These are phyloP conservation scores for Plutella xylostella DNA, from an alignment of 2,888 invertebrate genomes.

Conservation along the genomic window DNA sequence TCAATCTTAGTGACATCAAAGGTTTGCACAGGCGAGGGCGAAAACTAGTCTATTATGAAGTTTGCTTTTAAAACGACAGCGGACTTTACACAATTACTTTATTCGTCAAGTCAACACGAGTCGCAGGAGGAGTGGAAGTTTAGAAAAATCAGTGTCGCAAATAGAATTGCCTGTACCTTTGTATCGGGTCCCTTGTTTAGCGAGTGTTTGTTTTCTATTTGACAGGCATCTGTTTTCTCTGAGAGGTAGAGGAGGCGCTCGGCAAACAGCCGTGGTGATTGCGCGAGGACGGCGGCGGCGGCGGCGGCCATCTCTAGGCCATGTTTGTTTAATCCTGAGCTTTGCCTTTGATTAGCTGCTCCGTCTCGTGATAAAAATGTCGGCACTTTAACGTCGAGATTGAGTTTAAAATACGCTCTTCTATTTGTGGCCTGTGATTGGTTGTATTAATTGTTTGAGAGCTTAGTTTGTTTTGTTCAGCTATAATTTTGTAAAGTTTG, in stretches of 20 bases:
- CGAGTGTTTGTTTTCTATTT: slow-evolving; percentile 47
- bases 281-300: slow-evolving; percentile 44
- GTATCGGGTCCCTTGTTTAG: slow-evolving; percentile 33
- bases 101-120: neutral
- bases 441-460: neutral
- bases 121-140: slow-evolving; percentile 15
- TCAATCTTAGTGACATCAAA: too few species aligned
- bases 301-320: neutral
- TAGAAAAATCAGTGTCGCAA: slow-evolving; percentile 29
- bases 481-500: too few species aligned
- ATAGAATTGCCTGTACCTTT: slow-evolving; percentile 32
- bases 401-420: neutral
- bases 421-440: neutral
- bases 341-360: slow-evolving; percentile 48
- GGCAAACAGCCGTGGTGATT: slow-evolving; percentile 51
- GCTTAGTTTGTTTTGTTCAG: too few species aligned
- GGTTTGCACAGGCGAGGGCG: too few species aligned
- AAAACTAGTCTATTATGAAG: too few species aligned
- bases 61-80: too few species aligned
- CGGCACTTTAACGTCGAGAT: neutral
- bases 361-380: neutral
- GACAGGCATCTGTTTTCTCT: slow-evolving; percentile 53
- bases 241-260: slow-evolving; percentile 47
- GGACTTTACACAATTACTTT: too few species aligned
- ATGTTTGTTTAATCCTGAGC: slow-evolving; percentile 40